Percentiles rank a stretch among this genome's conserved stretches.
Evolutionary conservation across 1,140 invertebrate genomes (phyloP).

Genomic region (Tyrophagus putrescentiae): DNA sequence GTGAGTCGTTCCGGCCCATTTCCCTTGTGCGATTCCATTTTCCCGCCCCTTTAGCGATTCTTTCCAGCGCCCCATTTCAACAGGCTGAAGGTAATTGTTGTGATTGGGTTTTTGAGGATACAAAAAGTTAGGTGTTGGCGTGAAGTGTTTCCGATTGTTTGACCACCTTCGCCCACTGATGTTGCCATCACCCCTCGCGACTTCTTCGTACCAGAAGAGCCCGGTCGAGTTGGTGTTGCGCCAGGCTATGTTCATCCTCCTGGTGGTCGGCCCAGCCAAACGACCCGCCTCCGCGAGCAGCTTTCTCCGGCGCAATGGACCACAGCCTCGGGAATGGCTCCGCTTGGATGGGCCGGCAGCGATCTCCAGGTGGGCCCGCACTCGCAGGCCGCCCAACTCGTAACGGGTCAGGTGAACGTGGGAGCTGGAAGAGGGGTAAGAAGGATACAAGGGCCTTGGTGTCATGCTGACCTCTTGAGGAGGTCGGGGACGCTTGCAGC

Average conservation of each 20-base stretch:
- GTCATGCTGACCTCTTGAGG: too few species aligned
- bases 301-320: conserved; percentile 66
- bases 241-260: conserved; percentile 61
- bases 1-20: too few species aligned
- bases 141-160: not conserved
- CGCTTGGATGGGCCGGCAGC: conserved; percentile 72
- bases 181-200: too few species aligned
- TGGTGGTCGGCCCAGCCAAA: conserved; percentile 69
- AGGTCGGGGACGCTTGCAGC: not conserved
- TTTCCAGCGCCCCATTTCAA: not conserved
- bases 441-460: not conserved
- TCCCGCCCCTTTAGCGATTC: conserved; percentile 17
- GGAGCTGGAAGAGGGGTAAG: conserved; percentile 1
- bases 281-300: conserved; percentile 68
- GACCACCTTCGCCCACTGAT: not conserved
- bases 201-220: conserved; percentile 35
- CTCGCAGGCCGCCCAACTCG: conserved; percentile 43
- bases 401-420: conserved; percentile 27
- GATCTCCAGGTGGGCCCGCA: conserved; percentile 74
- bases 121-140: not conserved
- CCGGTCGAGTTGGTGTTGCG: conserved; percentile 64
- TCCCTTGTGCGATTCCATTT: conserved; percentile 17
- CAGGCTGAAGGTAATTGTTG: not conserved
- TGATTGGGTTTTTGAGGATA: not conserved
- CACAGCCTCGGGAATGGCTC: conserved; percentile 79